These are phyloP conservation scores for Clinocottus analis DNA, from an alignment of 2,113 vertebrate genomes.

Conservation along the genomic window DNA sequence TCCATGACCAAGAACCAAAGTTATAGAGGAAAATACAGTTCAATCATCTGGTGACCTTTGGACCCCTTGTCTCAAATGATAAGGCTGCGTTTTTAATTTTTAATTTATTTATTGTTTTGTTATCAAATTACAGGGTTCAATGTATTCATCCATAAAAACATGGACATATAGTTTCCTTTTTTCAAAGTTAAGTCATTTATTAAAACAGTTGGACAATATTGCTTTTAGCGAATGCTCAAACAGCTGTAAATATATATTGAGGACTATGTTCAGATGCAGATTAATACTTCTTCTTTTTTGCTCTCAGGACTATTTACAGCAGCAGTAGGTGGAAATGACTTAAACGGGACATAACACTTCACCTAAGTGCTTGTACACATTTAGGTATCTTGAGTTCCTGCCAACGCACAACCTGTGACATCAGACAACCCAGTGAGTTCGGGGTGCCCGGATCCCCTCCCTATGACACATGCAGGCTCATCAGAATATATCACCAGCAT, in stretches of 20 bases:
- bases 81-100: background rate
- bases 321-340: background rate
- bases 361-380: background rate
- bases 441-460: background rate
- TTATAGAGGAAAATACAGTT: background rate
- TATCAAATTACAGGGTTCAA: background rate
- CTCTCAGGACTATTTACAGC: background rate
- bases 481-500: no score
- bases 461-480: background rate
- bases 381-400: background rate
- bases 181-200: background rate
- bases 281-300: background rate
- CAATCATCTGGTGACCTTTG: background rate
- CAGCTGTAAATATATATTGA: background rate
- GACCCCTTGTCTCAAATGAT: background rate
- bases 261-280: slow-evolving; percentile 1
- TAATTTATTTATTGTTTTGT: background rate
- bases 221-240: background rate
- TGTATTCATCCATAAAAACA: background rate
- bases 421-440: background rate
- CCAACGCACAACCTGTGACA: background rate
- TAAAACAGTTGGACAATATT: background rate
- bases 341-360: background rate
- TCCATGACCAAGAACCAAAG: background rate
- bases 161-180: background rate